phyloP scores from a whole-genome alignment of 2,797 vertebrate genomes.

The Morus bassanus region DNA sequence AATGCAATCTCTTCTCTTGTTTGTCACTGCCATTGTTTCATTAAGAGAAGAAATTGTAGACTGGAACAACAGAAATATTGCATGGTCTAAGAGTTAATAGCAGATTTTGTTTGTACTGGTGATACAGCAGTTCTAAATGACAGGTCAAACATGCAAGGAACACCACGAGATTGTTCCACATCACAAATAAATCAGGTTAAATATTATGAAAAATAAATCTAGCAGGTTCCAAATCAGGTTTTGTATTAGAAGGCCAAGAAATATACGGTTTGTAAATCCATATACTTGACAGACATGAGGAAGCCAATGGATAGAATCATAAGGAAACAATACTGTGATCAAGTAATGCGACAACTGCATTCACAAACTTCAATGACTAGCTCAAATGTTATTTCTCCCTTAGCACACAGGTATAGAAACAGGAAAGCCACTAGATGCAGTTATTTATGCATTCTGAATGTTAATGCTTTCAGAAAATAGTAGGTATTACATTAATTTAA shows the following conservation, averaged over 20 bases:
- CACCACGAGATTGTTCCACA: not conserved
- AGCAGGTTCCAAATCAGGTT: slow-evolving; percentile 21
- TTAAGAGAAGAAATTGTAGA: not conserved
- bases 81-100: not conserved
- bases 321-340: not conserved
- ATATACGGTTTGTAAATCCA: not conserved
- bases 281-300: not conserved
- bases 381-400: not conserved
- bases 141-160: slow-evolving; percentile 30
- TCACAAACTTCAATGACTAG: not conserved
- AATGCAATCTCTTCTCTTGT: slow-evolving; percentile 30
- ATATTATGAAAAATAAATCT: slow-evolving; percentile 13
- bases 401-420: not conserved
- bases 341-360: not conserved
- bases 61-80: slow-evolving; percentile 15
- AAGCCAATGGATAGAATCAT: not conserved
- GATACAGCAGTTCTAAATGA: slow-evolving; percentile 11
- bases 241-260: slow-evolving; percentile 16
- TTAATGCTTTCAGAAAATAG: not conserved
- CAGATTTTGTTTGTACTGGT: not conserved
- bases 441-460: not conserved
- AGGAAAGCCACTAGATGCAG: not conserved
- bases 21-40: slow-evolving; percentile 17
- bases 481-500: not conserved
- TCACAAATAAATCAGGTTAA: slow-evolving; percentile 31